Base-by-base conservation (phyloP, 2,888 invertebrate species). In the Entomobrya multifasciata region DNA sequence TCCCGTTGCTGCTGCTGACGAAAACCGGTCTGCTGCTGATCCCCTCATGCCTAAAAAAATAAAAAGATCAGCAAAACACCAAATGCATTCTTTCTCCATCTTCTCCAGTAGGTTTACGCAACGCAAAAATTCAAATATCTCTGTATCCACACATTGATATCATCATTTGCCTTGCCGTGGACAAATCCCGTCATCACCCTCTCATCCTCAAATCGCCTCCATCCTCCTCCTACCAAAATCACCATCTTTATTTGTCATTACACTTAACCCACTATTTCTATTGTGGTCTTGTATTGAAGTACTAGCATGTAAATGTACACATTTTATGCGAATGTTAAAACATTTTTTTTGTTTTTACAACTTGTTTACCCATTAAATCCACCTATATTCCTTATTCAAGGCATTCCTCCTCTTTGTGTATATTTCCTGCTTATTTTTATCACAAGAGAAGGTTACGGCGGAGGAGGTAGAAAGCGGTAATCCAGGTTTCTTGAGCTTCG, bases 401-500 rank as follows among this genome's bases (percentile, higher is more conserved):
- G 30, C 3, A 3, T 60, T 47, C 30, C 20, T 36, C 65, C 67
- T 25, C 67, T 44, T 67, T 41, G 41, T 65, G n/a, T 20, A 0
- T 10, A 10, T 22, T 47, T 67, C 8, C n/a, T 52, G 36, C 30
- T 30, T 11, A 5, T 36, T 65, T 15, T 36, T 13, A 22, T n/a
- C 72, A 74, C 52, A 25, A 70, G 25, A 25, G n/a, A n/a, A 41
- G 30, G 3, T 22, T 1, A 15, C 11, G n/a, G 3, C 47, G 11
- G 25, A 17, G n/a, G 1, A n/a, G n/a, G n/a, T n/a, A n/a, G 27
- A n/a, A 11, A 17, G 15, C 27, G 52, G 52, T 74, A 74, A 74
- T 74, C 74, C 74, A 74, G 52, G 52, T 74, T 74, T n/a, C n/a
- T 74, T 74, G 74, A 74, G 52, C 52, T 74, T 74, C 74, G 74